Evolutionary conservation across 2,113 vertebrate genomes (phyloP).

Genomic region (Calyptomena viridis): DNA sequence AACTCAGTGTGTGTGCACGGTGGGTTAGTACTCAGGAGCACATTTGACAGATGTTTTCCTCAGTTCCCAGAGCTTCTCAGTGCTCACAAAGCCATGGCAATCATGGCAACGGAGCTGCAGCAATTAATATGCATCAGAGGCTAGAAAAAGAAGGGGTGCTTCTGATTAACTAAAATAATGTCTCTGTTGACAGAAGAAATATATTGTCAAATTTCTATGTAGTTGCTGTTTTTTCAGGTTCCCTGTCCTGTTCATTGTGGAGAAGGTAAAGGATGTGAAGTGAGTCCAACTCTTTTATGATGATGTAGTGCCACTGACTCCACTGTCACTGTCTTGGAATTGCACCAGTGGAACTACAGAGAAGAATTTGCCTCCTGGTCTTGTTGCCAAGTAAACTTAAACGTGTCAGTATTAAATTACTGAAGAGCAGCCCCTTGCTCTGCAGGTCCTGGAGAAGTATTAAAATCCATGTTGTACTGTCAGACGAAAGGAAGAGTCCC

Average conservation of each 20-base stretch:
- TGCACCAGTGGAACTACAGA: not conserved
- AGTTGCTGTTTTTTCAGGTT: not conserved
- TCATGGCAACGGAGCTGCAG: not conserved
- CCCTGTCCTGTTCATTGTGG: not conserved
- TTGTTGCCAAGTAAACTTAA: conserved; percentile 11
- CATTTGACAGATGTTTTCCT: not conserved
- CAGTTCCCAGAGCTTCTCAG: not conserved
- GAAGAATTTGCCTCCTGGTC: not conserved
- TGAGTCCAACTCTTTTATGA: not conserved
- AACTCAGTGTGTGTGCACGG: not conserved
- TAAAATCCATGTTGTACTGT: not conserved
- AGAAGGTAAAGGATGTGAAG: not conserved
- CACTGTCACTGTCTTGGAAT: not conserved
- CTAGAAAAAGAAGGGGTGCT: not conserved
- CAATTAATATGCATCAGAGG: not conserved
- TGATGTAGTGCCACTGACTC: not conserved
- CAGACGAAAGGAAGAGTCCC: not conserved
- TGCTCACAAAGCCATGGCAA: not conserved
- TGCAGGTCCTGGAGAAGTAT: not conserved
- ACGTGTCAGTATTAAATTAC: not conserved
- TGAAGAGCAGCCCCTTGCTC: not conserved
- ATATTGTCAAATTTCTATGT: not conserved
- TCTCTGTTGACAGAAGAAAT: not conserved
- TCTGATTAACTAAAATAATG: not conserved
- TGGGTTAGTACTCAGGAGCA: not conserved